Percentiles rank a stretch among this genome's conserved stretches.
phyloP scores from a whole-genome alignment of 92 coral and sea anemone species.

The Paragorgia papillata region DNA sequence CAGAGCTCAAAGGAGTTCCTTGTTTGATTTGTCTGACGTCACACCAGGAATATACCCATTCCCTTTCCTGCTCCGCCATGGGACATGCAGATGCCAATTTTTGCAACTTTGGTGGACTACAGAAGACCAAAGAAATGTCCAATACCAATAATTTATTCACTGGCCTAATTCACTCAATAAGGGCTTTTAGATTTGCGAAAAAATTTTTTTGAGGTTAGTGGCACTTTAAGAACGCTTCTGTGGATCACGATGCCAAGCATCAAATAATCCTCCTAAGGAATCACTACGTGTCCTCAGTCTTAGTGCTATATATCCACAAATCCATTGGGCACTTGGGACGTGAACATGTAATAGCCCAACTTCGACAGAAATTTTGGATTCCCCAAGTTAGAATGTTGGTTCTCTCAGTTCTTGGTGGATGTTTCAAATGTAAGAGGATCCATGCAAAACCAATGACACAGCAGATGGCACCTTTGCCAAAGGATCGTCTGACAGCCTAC shows the following conservation, averaged over 20 bases:
- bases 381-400: slow-evolving; percentile 49
- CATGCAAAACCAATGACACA: slow-evolving; percentile 53
- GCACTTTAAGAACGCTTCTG: slow-evolving; percentile 32
- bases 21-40: too few species aligned
- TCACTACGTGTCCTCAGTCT: slow-evolving; percentile 47
- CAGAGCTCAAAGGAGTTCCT: too few species aligned
- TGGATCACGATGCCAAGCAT: slow-evolving; percentile 8
- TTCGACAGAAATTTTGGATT: slow-evolving; percentile 69
- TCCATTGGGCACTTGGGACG: slow-evolving; percentile 61
- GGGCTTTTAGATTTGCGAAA: too few species aligned
- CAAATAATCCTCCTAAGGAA: slow-evolving; percentile 56
- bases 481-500: slow-evolving; percentile 36
- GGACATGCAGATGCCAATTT: too few species aligned
- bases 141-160: too few species aligned
- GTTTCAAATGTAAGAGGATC: slow-evolving; percentile 53
- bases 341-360: slow-evolving; percentile 57
- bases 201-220: slow-evolving; percentile 44
- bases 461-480: slow-evolving; percentile 60
- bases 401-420: slow-evolving; percentile 42
- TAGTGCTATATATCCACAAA: slow-evolving; percentile 50
- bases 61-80: too few species aligned
- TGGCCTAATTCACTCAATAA: too few species aligned
- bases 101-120: too few species aligned
- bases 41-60: too few species aligned
- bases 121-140: too few species aligned